Base-by-base conservation (phyloP, 2,888 invertebrate species). In the Germaria angustata region DNA sequence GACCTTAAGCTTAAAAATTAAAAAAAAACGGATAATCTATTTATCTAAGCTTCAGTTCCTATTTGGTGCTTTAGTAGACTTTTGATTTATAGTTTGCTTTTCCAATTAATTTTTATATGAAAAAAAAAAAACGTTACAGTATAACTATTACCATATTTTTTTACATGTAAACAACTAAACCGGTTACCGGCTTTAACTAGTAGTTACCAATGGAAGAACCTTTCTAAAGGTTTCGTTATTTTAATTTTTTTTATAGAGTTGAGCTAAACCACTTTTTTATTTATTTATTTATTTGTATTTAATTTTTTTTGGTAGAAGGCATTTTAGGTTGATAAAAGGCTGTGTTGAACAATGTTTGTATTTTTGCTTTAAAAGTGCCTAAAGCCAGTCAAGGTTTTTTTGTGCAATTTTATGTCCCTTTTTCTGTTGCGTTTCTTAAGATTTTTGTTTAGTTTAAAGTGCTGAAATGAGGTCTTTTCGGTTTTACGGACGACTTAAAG, bases 171-270 rank as follows among this genome's bases (percentile, higher is more conserved):
- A 57, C 53, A 68, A 34, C 34, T 53, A 78, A 81, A 81, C 78
- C 81, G 73, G 81, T 81, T 72, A 53, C 78, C 78, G 81, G 77
- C 63, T 81, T 78, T 6, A 28, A 51, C 17, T 32, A 13, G 8
- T n/a, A 7, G 20, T 24, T 15, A 4, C 22, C 32, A 34, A 8
- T 51, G 34, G 63, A 61, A 78, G 69, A 81, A 81, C 36, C 59
- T 81, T 61, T 81, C 49, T 69, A 51, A 49, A 76, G 57, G 24
- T 69, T 77, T 36, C 9, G 17, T 22, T 7, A 3, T 41, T 24
- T 75, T 15, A 9, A 7, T 39, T 71, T 55, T 63, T 24, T 28
- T 46, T 46, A 24, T 9, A 17, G n/a, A 9, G 9, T 8, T 34
- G 17, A 20, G 78, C 13, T 51, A 44, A 57, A 81, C 77, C 49